A percentile compares a stretch with the other conserved stretches of the same genome.
Conservation (phyloP, 2,797 vertebrate species). For the Sebastes hubbsi region DNA sequence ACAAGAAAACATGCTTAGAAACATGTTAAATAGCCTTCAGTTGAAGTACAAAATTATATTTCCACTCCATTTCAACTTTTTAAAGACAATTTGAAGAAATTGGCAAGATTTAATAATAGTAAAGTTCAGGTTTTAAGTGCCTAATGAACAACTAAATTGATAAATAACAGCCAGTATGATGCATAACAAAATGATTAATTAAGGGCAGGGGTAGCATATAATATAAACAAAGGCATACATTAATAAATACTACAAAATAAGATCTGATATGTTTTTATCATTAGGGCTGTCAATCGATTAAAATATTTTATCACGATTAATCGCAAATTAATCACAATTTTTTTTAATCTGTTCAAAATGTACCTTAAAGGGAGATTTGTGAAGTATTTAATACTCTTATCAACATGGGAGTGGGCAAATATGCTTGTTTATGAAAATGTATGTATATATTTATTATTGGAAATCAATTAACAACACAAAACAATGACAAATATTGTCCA, state of each 20-base stretch:
- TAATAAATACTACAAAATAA: not conserved
- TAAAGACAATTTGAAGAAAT: not conserved
- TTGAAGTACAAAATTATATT: not conserved
- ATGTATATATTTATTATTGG: too few species aligned
- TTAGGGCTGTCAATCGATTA: too few species aligned
- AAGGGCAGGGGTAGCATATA: rapidly evolving
- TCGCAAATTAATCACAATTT: too few species aligned
- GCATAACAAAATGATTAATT: not conserved
- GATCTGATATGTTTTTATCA: not conserved
- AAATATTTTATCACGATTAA: too few species aligned
- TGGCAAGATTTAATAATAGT: not conserved
- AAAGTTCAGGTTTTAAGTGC: not conserved
- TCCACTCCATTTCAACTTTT: not conserved
- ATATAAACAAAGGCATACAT: not conserved
- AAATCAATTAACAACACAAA: too few species aligned
- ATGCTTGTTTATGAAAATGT: too few species aligned
- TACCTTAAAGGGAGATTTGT: too few species aligned
- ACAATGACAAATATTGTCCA: too few species aligned
- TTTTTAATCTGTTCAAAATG: too few species aligned
- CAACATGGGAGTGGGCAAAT: too few species aligned
- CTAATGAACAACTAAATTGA: not conserved
- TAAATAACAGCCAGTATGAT: not conserved
- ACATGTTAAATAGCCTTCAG: not conserved
- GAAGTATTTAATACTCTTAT: too few species aligned
- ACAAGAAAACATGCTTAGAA: not conserved